Evolutionary conservation across 2,797 vertebrate species (phyloP).

Genomic region (Meda fulgida): DNA sequence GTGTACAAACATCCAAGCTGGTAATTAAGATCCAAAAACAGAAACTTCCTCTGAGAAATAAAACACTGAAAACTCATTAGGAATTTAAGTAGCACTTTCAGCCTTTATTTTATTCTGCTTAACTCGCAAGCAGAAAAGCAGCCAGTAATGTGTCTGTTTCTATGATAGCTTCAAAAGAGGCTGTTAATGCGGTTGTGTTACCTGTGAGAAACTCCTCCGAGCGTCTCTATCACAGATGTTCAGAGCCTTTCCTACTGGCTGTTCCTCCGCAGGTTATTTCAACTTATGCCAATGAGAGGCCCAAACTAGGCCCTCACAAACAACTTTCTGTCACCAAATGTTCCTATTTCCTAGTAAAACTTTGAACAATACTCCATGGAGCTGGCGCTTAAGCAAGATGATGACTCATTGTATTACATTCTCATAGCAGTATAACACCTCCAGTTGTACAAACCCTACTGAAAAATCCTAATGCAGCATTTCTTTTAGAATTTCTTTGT

Average conservation of each 20-base stretch:
- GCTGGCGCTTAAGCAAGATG: constrained; percentile 4
- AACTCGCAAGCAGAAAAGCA: constrained; percentile 30
- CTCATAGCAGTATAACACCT: not conserved
- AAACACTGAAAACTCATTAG: constrained; percentile 43
- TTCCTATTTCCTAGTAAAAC: constrained; percentile 50
- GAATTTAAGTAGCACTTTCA: constrained; percentile 28
- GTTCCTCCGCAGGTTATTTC: constrained; percentile 52
- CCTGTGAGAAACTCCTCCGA: constrained; percentile 34
- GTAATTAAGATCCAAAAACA: constrained; percentile 40
- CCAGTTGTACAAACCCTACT: constrained; percentile 16
- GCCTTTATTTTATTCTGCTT: constrained; percentile 32
- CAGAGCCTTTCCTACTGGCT: constrained; percentile 46
- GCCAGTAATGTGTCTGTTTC: constrained; percentile 40
- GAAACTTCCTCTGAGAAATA: constrained; percentile 36
- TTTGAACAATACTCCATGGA: constrained; percentile 40
- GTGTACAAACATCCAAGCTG: constrained; percentile 32
- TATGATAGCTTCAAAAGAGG: constrained; percentile 39
- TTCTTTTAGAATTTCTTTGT: not conserved
- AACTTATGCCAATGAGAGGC: constrained; percentile 43
- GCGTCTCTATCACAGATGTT: constrained; percentile 55
- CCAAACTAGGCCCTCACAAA: constrained; percentile 40
- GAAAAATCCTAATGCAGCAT: constrained; percentile 5
- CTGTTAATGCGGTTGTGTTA: constrained; percentile 37
- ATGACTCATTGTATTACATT: constrained; percentile 18
- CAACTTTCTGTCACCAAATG: constrained; percentile 40